Evolutionary conservation across 1,140 invertebrate species (phyloP).

Genomic region (Lasaia peninsularis): DNA sequence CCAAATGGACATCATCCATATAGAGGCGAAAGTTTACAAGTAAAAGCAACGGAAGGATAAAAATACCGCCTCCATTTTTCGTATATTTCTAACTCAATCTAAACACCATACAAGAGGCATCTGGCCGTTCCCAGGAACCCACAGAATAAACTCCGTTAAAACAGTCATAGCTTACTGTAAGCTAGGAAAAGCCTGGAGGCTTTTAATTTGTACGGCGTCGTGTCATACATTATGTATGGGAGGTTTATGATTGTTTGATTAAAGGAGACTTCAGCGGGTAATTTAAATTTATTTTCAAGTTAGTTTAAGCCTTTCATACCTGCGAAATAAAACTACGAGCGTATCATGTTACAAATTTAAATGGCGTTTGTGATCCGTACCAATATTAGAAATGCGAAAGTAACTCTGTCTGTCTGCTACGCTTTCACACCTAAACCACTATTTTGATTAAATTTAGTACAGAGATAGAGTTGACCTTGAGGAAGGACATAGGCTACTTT

Average conservation of each 20-base stretch:
- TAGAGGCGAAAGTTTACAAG: too few relatives aligned
- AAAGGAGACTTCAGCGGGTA: conserved; percentile 29
- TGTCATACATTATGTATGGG: conserved; percentile 56
- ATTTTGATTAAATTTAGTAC: too few relatives aligned
- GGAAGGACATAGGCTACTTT: too few relatives aligned
- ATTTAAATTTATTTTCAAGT: conserved; percentile 9
- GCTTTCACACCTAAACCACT: too few relatives aligned
- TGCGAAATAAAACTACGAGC: too few relatives aligned
- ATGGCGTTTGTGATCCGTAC: too few relatives aligned
- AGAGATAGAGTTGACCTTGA: too few relatives aligned
- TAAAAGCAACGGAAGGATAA: too few relatives aligned
- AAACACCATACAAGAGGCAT: conserved; percentile 46
- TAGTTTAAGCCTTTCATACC: neutral
- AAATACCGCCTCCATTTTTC: conserved; percentile 26
- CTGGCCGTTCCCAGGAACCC: conserved; percentile 55
- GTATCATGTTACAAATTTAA: too few relatives aligned
- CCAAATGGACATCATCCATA: too few relatives aligned
- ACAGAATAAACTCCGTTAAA: conserved; percentile 44
- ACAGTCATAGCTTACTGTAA: conserved; percentile 33
- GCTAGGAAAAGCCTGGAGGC: conserved; percentile 43
- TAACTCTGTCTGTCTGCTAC: too few relatives aligned
- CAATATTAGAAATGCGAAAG: too few relatives aligned
- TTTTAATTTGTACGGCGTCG: conserved; percentile 56
- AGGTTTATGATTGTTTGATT: conserved; percentile 55
- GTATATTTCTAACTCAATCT: conserved; percentile 18